Conservation (phyloP, 2,113 vertebrate genomes). For the Pyrgilauda ruficollis region DNA sequence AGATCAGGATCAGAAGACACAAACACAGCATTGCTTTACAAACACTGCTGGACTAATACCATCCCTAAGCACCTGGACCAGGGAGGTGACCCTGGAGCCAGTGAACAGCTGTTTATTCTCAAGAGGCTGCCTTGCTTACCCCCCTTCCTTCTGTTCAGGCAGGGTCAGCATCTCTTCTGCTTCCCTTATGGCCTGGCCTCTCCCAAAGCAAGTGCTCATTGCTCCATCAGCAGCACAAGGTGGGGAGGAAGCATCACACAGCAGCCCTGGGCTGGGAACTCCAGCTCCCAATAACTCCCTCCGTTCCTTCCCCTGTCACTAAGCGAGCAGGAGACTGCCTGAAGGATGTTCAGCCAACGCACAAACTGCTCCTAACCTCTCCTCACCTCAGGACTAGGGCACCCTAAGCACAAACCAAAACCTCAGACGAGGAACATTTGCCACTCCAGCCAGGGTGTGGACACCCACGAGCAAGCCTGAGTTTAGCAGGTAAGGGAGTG, state of each 20-base stretch:
- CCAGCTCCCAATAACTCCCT: neutral
- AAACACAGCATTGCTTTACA: neutral
- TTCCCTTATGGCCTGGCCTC: neutral
- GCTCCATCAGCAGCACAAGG: neutral
- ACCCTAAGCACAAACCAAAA: neutral
- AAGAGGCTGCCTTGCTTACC: neutral
- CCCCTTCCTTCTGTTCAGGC: neutral
- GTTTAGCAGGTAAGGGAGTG: fast-evolving
- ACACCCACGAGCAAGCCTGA: fast-evolving
- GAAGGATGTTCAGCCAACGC: neutral
- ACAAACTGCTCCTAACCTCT: neutral
- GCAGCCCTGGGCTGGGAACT: neutral
- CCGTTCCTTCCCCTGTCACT: neutral
- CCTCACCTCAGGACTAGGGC: neutral
- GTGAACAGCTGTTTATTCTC: neutral
- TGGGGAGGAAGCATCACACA: neutral
- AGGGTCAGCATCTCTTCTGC: neutral
- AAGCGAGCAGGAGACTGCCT: neutral
- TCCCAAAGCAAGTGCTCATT: neutral
- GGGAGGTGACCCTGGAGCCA: neutral
- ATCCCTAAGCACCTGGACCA: neutral
- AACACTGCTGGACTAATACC: neutral
- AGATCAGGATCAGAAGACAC: neutral
- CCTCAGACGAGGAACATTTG: fast-evolving
- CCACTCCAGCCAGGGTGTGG: neutral